A percentile compares a stretch with the other conserved stretches of the same genome.
These are phyloP conservation scores for Diorhabda sublineata DNA, from an alignment of 1,140 invertebrate genomes.

Conservation along the genomic window DNA sequence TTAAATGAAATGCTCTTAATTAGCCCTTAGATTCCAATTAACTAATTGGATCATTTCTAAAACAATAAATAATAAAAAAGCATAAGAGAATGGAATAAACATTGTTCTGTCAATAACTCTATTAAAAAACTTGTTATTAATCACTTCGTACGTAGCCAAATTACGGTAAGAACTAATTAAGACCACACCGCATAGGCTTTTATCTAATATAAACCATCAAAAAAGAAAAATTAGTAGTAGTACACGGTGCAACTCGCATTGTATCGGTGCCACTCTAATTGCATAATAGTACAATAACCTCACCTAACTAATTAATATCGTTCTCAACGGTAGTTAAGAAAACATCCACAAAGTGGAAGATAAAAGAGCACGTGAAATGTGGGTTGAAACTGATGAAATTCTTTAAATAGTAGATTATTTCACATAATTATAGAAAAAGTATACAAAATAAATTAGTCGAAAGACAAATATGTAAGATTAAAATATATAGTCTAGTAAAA, in stretches of 20 bases:
- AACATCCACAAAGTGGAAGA: not conserved
- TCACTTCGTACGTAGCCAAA: not conserved
- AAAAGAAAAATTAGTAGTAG: not conserved
- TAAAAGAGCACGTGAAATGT: not conserved
- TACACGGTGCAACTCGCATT: not conserved
- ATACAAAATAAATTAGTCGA: no score
- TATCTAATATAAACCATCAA: not conserved
- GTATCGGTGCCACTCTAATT: not conserved
- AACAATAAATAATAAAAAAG: not conserved
- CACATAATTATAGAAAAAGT: no score
- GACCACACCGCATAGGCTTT: not conserved
- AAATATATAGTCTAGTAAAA: no score
- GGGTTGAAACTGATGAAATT: no score
- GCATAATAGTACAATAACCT: not conserved
- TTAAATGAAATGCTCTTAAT: no score
- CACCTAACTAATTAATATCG: not conserved
- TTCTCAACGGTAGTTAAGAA: not conserved
- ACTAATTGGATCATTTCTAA: not conserved
- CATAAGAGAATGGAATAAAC: not conserved
- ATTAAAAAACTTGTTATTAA: not conserved
- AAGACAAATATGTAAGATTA: no score
- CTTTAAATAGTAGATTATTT: no score
- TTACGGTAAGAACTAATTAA: constrained; percentile 1
- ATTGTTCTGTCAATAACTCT: not conserved
- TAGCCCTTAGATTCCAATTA: not conserved